phyloP scores from a whole-genome alignment of 2,797 vertebrate species.

The Danio choprae region DNA sequence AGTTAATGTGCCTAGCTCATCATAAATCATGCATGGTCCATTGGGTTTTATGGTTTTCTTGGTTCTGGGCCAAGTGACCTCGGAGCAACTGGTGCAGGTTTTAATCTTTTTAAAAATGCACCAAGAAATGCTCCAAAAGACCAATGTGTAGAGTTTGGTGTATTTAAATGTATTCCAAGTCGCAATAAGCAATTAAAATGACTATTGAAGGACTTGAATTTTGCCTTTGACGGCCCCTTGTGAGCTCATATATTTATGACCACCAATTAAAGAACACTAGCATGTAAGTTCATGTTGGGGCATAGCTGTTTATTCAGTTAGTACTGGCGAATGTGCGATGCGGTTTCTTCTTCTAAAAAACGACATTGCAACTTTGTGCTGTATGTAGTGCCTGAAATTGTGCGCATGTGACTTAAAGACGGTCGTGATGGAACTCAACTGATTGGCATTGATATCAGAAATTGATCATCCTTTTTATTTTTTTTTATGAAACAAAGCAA shows the following conservation, averaged over 20 bases:
- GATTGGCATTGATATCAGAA: neutral
- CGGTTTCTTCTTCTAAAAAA: conserved; percentile 11
- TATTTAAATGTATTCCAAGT: neutral
- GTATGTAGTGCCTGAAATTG: conserved; percentile 23
- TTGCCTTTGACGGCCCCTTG: neutral
- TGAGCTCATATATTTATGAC: neutral
- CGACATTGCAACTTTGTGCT: neutral
- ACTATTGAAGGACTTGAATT: conserved; percentile 21
- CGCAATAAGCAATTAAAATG: neutral
- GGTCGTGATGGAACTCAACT: neutral
- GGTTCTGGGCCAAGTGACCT: too few relatives aligned
- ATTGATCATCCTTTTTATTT: neutral
- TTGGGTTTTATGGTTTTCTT: too few relatives aligned
- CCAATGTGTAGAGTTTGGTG: too few relatives aligned
- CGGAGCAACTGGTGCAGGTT: too few relatives aligned
- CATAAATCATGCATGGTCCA: too few relatives aligned
- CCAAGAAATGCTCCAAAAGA: too few relatives aligned
- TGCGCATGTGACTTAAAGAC: neutral
- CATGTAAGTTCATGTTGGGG: conserved; percentile 5
- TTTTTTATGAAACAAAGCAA: neutral
- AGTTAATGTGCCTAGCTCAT: too few relatives aligned
- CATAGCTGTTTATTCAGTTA: conserved; percentile 15
- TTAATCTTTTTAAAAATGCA: too few relatives aligned
- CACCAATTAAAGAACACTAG: neutral
- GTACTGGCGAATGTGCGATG: neutral